Base-by-base conservation (phyloP, 2,888 invertebrate species). In the Fragum whitleyi region DNA sequence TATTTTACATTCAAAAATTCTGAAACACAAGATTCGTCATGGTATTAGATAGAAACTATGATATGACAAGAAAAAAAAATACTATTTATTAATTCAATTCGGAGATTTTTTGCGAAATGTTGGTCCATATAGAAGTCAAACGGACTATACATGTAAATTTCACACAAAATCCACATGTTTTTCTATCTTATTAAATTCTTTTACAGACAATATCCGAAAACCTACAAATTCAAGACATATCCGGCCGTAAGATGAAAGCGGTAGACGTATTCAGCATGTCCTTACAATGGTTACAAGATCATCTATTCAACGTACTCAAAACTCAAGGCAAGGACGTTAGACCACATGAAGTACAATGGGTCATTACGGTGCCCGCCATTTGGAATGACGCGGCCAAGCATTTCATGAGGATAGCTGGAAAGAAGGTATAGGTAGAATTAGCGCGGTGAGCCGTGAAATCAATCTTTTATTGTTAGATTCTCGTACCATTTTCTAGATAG, bases 351-450 rank as follows among this genome's bases (percentile, higher is more conserved):
- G n/a, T 61, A 28, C 29, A 32, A 29, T 61, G 61, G 61, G 61
- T 61, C 23, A 28, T 61, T 3, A 61, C 61, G 14, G 61, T 61
- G 2, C 61, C 61, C 2, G 61, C 61, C 16, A 61, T 61, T 29
- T 61, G 61, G 61, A 61, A 61, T 32, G 61, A 61, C n/a, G 29
- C 61, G 3, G 61, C 61, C 11, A 61, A 61, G 19, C 61, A 61
- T 3, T 61, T 61, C 61, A 61, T 61, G 61, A 61, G 61, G 26
- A 19, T 61, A 6, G 29, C 61, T 6, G 61, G 61, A 6, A 26
- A 61, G 32, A 2, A 19, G 29, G 61, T 61, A 47, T 39, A 39
- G 39, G 39, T 14, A 39, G n/a, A n/a, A n/a, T n/a, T n/a, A n/a
- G n/a, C n/a, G 42, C 9, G 11, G 9, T 42, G n/a, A n/a, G n/a